phyloP scores from a whole-genome alignment of 2,888 invertebrate species.

The Arctia plantaginis region DNA sequence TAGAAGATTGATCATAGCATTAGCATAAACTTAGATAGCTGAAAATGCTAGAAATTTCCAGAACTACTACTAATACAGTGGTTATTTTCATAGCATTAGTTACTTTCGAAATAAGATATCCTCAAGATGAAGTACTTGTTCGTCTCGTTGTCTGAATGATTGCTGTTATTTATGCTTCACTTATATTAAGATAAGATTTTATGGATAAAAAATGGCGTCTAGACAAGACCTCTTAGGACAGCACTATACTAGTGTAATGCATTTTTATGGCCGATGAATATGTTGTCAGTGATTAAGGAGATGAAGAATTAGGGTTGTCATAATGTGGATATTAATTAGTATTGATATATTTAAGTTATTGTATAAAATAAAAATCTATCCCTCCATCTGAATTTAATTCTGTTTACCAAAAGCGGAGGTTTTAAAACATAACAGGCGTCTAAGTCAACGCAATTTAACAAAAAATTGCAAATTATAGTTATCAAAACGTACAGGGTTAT shows the following conservation, averaged over 20 bases:
- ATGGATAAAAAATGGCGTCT: too few relatives aligned
- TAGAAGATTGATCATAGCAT: slow-evolving; percentile 71
- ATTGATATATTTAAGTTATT: too few relatives aligned
- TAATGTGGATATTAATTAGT: background rate
- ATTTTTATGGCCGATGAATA: background rate
- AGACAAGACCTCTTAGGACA: too few relatives aligned
- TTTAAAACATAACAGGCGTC: too few relatives aligned
- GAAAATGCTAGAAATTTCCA: slow-evolving; percentile 23
- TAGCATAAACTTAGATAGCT: slow-evolving; percentile 57
- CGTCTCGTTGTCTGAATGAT: background rate
- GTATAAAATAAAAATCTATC: too few relatives aligned
- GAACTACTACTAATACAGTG: slow-evolving; percentile 23
- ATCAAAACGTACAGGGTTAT: too few relatives aligned
- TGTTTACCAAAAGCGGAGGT: too few relatives aligned
- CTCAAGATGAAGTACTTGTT: slow-evolving; percentile 6
- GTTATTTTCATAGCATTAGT: slow-evolving; percentile 26
- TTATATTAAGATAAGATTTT: too few relatives aligned
- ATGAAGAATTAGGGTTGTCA: background rate
- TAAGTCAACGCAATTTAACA: too few relatives aligned
- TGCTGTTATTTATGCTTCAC: background rate
- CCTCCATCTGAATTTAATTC: too few relatives aligned
- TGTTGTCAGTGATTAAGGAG: background rate
- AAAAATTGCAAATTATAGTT: too few relatives aligned
- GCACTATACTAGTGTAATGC: background rate
- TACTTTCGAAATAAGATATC: slow-evolving; percentile 21